Conservation (phyloP, 2,888 invertebrate species). For the Cryptocheilus praepositus region DNA sequence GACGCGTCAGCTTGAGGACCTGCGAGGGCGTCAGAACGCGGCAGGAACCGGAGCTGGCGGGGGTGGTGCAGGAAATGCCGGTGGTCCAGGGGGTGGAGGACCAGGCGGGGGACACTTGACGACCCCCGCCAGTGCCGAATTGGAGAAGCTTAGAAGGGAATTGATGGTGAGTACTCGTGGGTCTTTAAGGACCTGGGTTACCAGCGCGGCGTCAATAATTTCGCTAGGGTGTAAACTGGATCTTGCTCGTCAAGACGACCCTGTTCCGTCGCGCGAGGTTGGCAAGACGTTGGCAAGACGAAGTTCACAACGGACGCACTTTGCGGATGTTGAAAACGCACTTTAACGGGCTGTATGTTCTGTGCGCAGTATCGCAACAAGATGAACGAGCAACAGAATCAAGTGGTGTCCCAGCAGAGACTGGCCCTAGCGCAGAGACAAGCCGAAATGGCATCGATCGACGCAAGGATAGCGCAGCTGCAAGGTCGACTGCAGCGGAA, state of each 20-base stretch:
- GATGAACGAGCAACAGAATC: slow-evolving; percentile 95
- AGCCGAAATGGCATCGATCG: slow-evolving; percentile 94
- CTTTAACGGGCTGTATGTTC: no score
- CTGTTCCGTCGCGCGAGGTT: no score
- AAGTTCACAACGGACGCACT: no score
- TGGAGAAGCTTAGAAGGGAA: slow-evolving; percentile 94
- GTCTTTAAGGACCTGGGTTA: no score
- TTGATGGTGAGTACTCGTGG: slow-evolving; percentile 82
- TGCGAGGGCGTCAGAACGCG: slow-evolving; percentile 80
- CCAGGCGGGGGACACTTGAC: slow-evolving; percentile 73
- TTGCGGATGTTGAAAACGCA: no score
- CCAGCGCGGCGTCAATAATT: no score
- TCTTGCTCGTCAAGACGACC: neutral
- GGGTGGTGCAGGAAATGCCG: slow-evolving; percentile 54
- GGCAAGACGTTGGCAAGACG: no score
- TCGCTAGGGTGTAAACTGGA: no score
- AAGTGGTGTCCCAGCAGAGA: slow-evolving; percentile 90
- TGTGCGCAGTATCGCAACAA: slow-evolving; percentile 92
- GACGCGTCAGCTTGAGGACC: slow-evolving; percentile 94
- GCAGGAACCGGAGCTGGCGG: slow-evolving; percentile 74
- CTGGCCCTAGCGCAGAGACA: slow-evolving; percentile 92
- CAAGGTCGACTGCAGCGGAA: slow-evolving; percentile 94
- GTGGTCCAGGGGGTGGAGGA: slow-evolving; percentile 50
- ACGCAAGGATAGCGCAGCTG: slow-evolving; percentile 94
- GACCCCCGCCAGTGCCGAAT: slow-evolving; percentile 87